Percentiles rank a stretch among this genome's conserved stretches.
phyloP scores from a whole-genome alignment of 2,113 vertebrate species.

The Pavo muticus region DNA sequence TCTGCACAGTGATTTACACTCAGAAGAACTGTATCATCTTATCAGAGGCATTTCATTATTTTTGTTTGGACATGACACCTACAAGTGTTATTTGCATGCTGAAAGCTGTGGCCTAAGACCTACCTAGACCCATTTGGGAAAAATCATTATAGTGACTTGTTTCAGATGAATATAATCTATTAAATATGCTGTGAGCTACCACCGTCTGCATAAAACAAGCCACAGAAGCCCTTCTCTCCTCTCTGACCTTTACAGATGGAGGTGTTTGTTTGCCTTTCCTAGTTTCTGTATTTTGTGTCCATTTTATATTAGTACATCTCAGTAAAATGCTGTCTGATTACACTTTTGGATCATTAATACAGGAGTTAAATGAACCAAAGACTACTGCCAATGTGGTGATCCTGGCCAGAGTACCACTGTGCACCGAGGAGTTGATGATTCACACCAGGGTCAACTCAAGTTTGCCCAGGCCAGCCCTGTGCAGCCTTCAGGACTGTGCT shows the following conservation, averaged over 20 bases:
- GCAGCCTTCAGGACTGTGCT: neutral
- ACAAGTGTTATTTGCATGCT: too few species aligned
- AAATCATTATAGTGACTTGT: neutral
- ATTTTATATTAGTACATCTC: neutral
- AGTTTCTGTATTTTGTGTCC: neutral
- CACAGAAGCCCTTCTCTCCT: neutral
- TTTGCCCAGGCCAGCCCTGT: neutral
- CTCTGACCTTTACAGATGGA: neutral
- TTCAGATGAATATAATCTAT: neutral
- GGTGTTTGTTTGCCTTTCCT: neutral
- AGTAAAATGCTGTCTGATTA: neutral
- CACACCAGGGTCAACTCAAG: neutral
- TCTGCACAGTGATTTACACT: neutral
- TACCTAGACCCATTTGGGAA: neutral
- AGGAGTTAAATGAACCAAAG: neutral
- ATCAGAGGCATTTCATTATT: neutral
- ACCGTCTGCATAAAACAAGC: neutral
- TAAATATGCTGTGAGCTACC: neutral
- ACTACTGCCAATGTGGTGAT: neutral
- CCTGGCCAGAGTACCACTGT: neutral
- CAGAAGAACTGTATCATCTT: neutral
- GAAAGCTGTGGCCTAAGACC: neutral
- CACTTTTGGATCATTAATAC: neutral
- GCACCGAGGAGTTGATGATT: neutral
- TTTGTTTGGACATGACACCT: neutral